These are phyloP conservation scores for Rhagologus leucostigma DNA, from an alignment of 2,113 vertebrate species.

Conservation along the genomic window DNA sequence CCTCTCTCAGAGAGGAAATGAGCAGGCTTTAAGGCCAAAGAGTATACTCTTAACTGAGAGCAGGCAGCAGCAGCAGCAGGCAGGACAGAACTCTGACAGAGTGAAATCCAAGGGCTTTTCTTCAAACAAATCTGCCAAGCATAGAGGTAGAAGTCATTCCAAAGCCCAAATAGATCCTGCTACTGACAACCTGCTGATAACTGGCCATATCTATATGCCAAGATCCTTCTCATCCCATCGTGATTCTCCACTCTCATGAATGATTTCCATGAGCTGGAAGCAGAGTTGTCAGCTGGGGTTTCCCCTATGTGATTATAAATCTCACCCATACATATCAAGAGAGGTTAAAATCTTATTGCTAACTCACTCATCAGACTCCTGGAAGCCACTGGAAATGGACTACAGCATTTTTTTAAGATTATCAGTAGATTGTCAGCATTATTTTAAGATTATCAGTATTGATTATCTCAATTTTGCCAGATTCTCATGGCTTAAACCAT, in stretches of 20 bases:
- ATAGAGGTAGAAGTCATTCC: neutral
- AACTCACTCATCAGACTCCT: neutral
- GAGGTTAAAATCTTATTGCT: neutral
- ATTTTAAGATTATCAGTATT: neutral
- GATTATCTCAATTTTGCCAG: neutral
- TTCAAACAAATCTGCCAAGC: neutral
- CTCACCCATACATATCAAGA: neutral
- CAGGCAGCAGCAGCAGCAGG: neutral
- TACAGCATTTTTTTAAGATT: neutral
- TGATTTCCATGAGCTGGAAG: neutral
- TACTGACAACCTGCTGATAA: neutral
- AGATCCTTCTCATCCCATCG: neutral
- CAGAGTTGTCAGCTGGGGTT: neutral
- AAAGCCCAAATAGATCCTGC: neutral
- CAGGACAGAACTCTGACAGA: neutral
- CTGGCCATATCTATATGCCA: neutral
- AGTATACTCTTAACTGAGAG: neutral
- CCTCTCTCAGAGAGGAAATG: neutral
- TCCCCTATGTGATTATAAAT: rapidly evolving
- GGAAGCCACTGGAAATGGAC: neutral
- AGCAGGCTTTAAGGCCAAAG: neutral
- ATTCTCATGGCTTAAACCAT: neutral
- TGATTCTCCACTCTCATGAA: neutral
- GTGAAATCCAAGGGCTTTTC: neutral
- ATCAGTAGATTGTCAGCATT: neutral